Evolutionary conservation across 2,888 invertebrate species (phyloP).

Genomic region (Mythimna pallens): DNA sequence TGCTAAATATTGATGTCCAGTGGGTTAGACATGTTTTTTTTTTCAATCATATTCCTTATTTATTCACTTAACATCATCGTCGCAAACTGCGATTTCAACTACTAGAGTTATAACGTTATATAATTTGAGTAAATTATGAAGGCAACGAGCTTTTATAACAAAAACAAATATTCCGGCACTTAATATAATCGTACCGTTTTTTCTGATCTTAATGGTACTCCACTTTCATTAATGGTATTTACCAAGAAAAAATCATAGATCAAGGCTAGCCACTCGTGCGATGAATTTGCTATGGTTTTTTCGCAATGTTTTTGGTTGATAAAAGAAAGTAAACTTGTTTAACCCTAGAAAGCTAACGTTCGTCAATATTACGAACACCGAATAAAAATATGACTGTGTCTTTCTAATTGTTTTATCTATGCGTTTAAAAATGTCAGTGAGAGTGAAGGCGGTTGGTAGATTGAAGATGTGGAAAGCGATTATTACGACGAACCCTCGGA

Average conservation of each 20-base stretch:
- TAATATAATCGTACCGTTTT: conserved; percentile 2
- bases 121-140: background rate
- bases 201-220: background rate
- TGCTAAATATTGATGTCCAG: too few relatives aligned
- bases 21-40: too few relatives aligned
- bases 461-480: too few relatives aligned
- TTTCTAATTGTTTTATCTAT: too few relatives aligned
- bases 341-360: too few relatives aligned
- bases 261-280: conserved; percentile 3
- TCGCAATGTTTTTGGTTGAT: background rate
- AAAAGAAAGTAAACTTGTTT: background rate
- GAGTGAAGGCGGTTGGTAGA: too few relatives aligned
- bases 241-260: background rate
- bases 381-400: too few relatives aligned
- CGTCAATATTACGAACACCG: too few relatives aligned
- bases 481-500: too few relatives aligned
- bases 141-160: background rate
- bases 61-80: background rate
- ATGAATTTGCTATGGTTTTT: background rate
- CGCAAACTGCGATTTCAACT: background rate
- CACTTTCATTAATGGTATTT: conserved; percentile 21
- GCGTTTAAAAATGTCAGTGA: too few relatives aligned
- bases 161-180: background rate
- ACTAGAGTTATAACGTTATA: too few relatives aligned
- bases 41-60: too few relatives aligned